phyloP scores from a whole-genome alignment of 2,888 invertebrate species.

The Germaria angustata region DNA sequence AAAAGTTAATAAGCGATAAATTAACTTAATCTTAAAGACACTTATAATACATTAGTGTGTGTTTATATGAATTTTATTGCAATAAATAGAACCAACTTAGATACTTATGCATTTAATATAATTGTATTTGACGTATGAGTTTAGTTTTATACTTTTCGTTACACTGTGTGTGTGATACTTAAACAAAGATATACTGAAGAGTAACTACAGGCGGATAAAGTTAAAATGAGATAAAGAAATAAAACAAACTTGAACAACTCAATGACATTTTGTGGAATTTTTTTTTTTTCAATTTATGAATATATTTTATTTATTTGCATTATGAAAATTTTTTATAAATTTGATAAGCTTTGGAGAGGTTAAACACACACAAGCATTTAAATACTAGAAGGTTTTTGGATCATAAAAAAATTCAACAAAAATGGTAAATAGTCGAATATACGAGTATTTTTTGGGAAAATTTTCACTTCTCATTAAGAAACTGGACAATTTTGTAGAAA shows the following conservation, averaged over 20 bases:
- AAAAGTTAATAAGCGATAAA: constrained; percentile 55
- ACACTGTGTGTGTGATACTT: not conserved
- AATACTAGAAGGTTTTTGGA: no score
- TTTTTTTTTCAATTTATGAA: no score
- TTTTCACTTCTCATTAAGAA: no score
- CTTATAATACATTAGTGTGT: constrained; percentile 56
- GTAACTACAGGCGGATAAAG: not conserved
- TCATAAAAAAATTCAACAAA: no score
- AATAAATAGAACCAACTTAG: constrained; percentile 20
- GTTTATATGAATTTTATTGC: constrained; percentile 30
- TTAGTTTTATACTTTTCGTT: not conserved
- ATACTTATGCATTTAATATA: not conserved
- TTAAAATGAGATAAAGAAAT: not conserved
- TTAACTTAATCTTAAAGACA: constrained; percentile 57
- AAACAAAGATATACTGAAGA: not conserved
- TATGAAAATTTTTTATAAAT: no score
- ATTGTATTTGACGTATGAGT: constrained; percentile 3
- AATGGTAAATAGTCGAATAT: no score
- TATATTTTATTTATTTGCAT: no score
- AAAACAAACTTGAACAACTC: not conserved
- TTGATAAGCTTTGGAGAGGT: no score
- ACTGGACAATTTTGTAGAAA: no score
- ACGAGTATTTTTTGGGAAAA: no score
- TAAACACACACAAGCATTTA: no score
- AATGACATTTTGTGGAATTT: constrained; percentile 30